phyloP scores from a whole-genome alignment of 2,888 invertebrate genomes.

The Helicoverpa assulta region DNA sequence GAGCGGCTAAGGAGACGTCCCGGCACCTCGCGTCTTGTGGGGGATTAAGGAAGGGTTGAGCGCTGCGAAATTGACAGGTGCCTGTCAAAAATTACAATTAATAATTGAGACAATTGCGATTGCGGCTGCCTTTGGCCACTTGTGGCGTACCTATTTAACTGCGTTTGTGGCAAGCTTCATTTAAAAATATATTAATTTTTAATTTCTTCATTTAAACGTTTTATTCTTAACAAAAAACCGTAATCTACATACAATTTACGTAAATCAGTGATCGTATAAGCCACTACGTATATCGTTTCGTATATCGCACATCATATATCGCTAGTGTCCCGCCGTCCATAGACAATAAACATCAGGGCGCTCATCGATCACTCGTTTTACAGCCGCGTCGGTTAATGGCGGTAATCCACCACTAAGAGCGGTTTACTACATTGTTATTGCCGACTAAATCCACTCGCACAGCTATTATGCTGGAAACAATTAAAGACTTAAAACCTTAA shows the following conservation, averaged over 20 bases:
- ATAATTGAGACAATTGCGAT: slow-evolving; percentile 86
- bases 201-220: not conserved
- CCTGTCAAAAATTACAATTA: slow-evolving; percentile 90
- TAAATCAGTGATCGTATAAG: slow-evolving; percentile 40
- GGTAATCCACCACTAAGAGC: slow-evolving; percentile 85
- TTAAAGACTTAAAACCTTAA: slow-evolving; percentile 58
- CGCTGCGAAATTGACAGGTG: slow-evolving; percentile 89
- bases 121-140: slow-evolving; percentile 65
- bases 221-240: not conserved
- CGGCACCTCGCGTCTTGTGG: slow-evolving; percentile 87
- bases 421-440: slow-evolving; percentile 83
- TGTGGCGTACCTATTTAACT: slow-evolving; percentile 49
- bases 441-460: slow-evolving; percentile 70
- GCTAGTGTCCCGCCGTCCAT: slow-evolving; percentile 70
- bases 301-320: slow-evolving; percentile 60
- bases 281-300: no score
- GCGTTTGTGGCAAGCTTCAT: slow-evolving; percentile 40
- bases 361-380: slow-evolving; percentile 86
- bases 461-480: slow-evolving; percentile 65
- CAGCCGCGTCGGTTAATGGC: slow-evolving; percentile 84
- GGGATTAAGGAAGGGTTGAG: slow-evolving; percentile 89
- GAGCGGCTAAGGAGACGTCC: slow-evolving; percentile 86
- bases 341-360: slow-evolving; percentile 79
- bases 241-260: not conserved
- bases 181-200: slow-evolving; percentile 18